Conservation (phyloP, 2,888 invertebrate genomes). For the Drosophila mimetica region DNA sequence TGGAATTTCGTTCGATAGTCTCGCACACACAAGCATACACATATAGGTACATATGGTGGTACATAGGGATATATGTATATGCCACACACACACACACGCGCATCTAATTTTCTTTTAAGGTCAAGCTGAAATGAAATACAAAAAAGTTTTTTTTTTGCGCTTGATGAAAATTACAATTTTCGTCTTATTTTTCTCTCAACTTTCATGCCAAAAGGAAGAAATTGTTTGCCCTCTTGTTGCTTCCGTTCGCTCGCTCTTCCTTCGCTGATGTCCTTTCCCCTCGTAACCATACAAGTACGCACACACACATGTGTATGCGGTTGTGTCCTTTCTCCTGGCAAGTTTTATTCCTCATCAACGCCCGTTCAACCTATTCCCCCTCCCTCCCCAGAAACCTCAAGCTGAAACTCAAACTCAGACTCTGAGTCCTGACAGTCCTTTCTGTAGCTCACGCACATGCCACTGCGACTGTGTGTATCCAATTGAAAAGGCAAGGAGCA, state of each 20-base stretch:
- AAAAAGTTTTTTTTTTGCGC: constrained; percentile 61
- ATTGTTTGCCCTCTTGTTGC: constrained; percentile 72
- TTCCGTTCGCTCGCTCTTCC: constrained; percentile 48
- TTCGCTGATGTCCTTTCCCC: constrained; percentile 18
- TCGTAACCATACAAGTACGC: constrained; percentile 43
- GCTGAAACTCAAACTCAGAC: constrained; percentile 34
- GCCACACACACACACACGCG: constrained; percentile 45
- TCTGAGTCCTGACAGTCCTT: constrained; percentile 20
- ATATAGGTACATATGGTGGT: constrained; percentile 34
- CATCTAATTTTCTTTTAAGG: constrained; percentile 82
- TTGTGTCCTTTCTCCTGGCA: constrained; percentile 27
- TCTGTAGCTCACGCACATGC: constrained; percentile 18
- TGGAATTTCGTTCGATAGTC: constrained; percentile 78
- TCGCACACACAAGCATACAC: constrained; percentile 18
- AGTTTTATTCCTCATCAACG: constrained; percentile 55
- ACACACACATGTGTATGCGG: constrained; percentile 19
- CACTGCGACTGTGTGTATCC: constrained; percentile 52
- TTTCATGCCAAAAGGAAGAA: constrained; percentile 66
- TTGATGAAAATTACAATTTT: constrained; percentile 84
- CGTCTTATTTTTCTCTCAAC: constrained; percentile 74
- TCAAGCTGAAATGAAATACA: constrained; percentile 78
- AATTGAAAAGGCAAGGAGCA: constrained; percentile 59
- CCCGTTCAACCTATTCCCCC: constrained; percentile 43
- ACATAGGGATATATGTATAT: constrained; percentile 11
- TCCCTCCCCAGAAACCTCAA: constrained; percentile 19